Percentiles rank a stretch among this genome's conserved stretches.
These are phyloP conservation scores for Caenorhabditis afra DNA, from an alignment of 2,888 invertebrate genomes.

Conservation along the genomic window DNA sequence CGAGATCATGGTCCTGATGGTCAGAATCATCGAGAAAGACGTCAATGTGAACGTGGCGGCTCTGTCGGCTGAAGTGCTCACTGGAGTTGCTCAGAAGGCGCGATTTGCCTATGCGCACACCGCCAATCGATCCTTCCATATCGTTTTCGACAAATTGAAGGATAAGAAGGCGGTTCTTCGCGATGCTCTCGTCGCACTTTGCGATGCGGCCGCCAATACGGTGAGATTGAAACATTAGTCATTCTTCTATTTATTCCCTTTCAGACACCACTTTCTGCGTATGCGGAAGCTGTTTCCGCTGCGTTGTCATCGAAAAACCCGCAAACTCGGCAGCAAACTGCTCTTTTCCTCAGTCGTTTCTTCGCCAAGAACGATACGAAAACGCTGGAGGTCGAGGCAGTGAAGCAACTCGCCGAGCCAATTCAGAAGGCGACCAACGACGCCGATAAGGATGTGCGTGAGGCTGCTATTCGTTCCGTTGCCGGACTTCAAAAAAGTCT, in stretches of 20 bases:
- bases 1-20: conserved; percentile 30
- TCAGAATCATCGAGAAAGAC: conserved; percentile 89
- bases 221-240: conserved; percentile 6
- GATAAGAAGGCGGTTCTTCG: conserved; percentile 96
- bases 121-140: conserved; percentile 83
- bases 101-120: conserved; percentile 91
- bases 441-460: conserved; percentile 63
- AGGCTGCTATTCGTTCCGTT: conserved; percentile 84
- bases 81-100: conserved; percentile 89
- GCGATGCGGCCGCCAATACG: conserved; percentile 88
- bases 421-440: conserved; percentile 57
- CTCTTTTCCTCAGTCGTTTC: conserved; percentile 61
- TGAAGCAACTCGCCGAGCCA: conserved; percentile 80
- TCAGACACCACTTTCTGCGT: conserved; percentile 85
- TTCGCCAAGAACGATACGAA: conserved; percentile 51
- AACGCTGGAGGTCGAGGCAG: conserved; percentile 81
- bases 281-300: conserved; percentile 88
- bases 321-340: conserved; percentile 81
- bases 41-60: conserved; percentile 94
- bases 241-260: conserved; percentile 12
- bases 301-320: conserved; percentile 82
- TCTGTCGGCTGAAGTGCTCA: conserved; percentile 89
- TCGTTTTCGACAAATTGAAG: conserved; percentile 94
- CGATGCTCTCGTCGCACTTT: conserved; percentile 89
- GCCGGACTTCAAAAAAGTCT: conserved; percentile 94